Percentiles rank a stretch among this genome's conserved stretches.
Conservation (phyloP, 2,113 vertebrate genomes). For the Alosa alosa region DNA sequence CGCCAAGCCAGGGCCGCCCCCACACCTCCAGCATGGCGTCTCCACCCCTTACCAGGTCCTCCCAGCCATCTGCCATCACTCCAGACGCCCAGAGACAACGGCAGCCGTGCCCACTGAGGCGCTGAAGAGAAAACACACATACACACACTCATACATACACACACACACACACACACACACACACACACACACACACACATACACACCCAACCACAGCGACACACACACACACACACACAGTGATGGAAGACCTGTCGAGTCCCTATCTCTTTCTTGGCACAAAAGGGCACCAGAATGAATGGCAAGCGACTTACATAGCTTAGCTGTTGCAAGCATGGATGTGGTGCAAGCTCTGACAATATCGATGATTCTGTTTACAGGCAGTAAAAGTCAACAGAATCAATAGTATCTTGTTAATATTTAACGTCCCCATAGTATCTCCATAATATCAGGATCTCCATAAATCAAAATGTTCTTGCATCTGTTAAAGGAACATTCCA, state of each 20-base stretch:
- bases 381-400: background rate
- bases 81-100: conserved; percentile 61
- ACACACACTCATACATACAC: conserved; percentile 55
- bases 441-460: background rate
- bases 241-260: background rate
- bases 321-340: background rate
- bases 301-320: background rate
- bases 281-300: background rate
- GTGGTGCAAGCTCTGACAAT: background rate
- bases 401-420: background rate
- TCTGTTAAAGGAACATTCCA: too few species aligned
- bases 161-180: background rate
- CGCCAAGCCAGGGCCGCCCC: conserved; percentile 64
- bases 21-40: conserved; percentile 52
- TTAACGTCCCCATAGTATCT: background rate
- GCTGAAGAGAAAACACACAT: conserved; percentile 44
- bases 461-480: background rate
- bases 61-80: conserved; percentile 68
- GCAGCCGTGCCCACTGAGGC: conserved; percentile 44
- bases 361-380: background rate
- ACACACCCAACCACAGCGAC: background rate
- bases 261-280: conserved; percentile 13
- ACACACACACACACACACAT: conserved; percentile 10
- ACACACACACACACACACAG: background rate
- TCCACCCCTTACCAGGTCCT: conserved; percentile 61